phyloP scores from a whole-genome alignment of 2,113 vertebrate genomes.

The Cyanoliseus patagonus region DNA sequence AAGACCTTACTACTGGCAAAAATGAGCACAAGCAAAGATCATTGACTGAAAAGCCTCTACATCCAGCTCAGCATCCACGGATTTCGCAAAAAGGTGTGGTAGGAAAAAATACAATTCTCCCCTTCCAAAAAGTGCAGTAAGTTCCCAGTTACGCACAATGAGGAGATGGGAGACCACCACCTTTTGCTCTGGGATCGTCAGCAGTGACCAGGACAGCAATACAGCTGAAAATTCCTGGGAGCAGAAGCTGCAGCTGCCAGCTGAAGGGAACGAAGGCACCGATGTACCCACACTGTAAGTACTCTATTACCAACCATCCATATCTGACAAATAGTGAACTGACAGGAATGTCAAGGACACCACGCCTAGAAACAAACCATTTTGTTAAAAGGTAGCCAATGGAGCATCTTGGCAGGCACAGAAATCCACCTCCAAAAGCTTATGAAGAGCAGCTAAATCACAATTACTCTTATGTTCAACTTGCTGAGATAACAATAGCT shows the following conservation, averaged over 20 bases:
- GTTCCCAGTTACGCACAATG: background rate
- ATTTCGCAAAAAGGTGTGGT: background rate
- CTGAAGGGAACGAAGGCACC: background rate
- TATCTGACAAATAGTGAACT: background rate
- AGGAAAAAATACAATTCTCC: background rate
- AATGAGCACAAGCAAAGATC: background rate
- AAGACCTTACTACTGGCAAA: background rate
- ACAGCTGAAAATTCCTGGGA: background rate
- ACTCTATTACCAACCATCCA: background rate
- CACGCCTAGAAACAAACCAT: background rate
- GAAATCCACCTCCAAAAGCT: background rate
- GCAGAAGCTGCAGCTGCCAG: background rate
- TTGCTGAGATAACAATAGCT: background rate
- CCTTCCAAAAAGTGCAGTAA: background rate
- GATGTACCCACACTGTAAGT: rapidly evolving
- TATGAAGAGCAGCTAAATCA: background rate
- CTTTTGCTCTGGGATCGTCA: rapidly evolving
- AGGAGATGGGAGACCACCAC: background rate
- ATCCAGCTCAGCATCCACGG: background rate
- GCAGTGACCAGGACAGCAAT: background rate
- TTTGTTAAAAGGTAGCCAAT: background rate
- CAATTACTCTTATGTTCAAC: background rate
- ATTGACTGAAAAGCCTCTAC: background rate
- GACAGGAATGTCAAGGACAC: background rate
- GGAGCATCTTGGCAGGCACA: background rate